Base-by-base conservation (phyloP, 2,888 invertebrate species). In the Coenonympha glycerion region DNA sequence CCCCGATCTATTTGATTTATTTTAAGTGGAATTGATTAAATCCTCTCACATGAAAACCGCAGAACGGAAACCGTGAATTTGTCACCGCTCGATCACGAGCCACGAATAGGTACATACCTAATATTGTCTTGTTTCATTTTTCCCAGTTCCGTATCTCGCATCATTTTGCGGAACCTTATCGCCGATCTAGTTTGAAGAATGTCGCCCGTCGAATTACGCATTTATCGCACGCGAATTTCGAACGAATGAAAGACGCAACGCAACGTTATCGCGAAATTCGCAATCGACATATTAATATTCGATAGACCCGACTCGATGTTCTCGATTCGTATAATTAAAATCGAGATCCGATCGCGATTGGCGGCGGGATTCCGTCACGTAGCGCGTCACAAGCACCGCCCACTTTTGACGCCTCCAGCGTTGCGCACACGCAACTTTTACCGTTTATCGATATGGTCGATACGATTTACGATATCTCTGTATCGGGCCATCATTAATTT, bases 251-350 rank as follows among this genome's bases (percentile, higher is more conserved):
- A 73, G 71, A 69, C 70, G 69, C 75, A 76, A 79, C 79, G 79
- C 67, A 64, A 66, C 64, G 72, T 69, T 80, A 82, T 80, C 83
- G 66, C 58, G 64, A 65, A 71, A 62, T 68, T 73, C 74, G 78
- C 82, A 78, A 85, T 83, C 85, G 73, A 77, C 76, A 78, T 85
- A 82, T 84, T 86, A 85, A 84, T 80, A 86, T 84, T 84, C 83
- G 81, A 84, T 84, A 76, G 72, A 76, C 71, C 68, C 73, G 78
- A 72, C 69, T 72, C 74, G 80, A 80, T 80, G 81, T 80, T 77
- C 47, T 76, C 80, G 81, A 83, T 82, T 84, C 80, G 81, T 83
- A 84, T 85, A 85, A 85, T 85, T 85, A 84, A 83, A 83, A 83
- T 79, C 73, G 80, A 82, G 82, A 85, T 84, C 53, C 74, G 76